Conservation (phyloP, 1,140 invertebrate genomes). For the Hetaerina americana region DNA sequence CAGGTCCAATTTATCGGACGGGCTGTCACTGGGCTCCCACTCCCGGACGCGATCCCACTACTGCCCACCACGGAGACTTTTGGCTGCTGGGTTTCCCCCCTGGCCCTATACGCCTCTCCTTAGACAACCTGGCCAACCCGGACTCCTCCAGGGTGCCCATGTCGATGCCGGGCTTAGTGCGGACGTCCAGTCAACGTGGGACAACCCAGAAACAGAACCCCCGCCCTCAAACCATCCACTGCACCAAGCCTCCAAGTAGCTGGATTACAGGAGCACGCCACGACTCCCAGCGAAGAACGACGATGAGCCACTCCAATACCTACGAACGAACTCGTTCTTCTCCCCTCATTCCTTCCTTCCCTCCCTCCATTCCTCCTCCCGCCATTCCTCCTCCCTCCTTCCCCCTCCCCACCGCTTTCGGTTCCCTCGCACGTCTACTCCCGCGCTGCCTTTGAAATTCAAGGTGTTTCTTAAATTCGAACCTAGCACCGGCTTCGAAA, state of each 20-base stretch:
- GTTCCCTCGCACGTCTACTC: too few species aligned
- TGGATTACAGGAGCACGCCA: slow-evolving; percentile 42
- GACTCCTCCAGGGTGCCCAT: slow-evolving; percentile 74
- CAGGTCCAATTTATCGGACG: slow-evolving; percentile 73
- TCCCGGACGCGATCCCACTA: slow-evolving; percentile 96
- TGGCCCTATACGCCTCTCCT: slow-evolving; percentile 93
- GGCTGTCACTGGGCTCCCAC: slow-evolving; percentile 70
- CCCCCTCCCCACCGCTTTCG: too few species aligned
- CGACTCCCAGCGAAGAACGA: slow-evolving; percentile 22
- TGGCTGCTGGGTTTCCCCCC: slow-evolving; percentile 93
- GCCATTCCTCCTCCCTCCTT: too few species aligned
- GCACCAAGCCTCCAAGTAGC: slow-evolving; percentile 35
- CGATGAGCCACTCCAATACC: too few species aligned
- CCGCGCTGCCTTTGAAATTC: too few species aligned
- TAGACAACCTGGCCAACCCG: slow-evolving; percentile 70
- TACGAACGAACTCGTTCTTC: too few species aligned
- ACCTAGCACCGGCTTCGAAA: too few species aligned
- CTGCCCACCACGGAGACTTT: slow-evolving; percentile 91
- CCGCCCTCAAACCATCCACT: slow-evolving; percentile 34
- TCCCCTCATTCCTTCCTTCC: too few species aligned
- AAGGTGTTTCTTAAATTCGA: too few species aligned
- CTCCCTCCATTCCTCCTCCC: too few species aligned
- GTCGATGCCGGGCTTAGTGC: slow-evolving; percentile 74
- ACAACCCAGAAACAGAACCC: slow-evolving; percentile 14
- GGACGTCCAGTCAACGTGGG: slow-evolving; percentile 23